Conservation (phyloP, 1,140 invertebrate genomes). For the Brachionus asplanchnoidis region DNA sequence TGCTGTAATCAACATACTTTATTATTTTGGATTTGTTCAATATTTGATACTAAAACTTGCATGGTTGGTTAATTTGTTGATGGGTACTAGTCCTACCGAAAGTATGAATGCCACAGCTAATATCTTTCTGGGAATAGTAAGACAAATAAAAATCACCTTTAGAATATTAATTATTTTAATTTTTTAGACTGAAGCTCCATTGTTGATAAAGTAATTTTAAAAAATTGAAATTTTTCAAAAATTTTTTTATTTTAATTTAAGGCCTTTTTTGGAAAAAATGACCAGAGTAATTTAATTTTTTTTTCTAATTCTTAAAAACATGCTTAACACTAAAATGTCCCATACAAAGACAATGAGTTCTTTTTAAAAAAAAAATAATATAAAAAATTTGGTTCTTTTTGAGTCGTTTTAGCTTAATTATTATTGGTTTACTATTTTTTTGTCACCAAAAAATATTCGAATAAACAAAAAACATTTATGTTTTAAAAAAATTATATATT, state of each 20-base stretch:
- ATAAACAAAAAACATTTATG: no score
- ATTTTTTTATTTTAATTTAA: not conserved
- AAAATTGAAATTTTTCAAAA: no score
- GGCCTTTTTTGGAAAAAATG: slow-evolving; percentile 40
- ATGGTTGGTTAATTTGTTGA: slow-evolving; percentile 46
- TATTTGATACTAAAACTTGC: slow-evolving; percentile 73
- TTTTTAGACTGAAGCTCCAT: slow-evolving; percentile 31
- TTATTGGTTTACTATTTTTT: no score
- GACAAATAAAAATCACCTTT: no score
- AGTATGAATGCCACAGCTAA: slow-evolving; percentile 51
- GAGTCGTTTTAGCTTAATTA: no score
- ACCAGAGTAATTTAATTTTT: slow-evolving; percentile 11
- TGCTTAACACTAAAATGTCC: no score
- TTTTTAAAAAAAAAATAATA: no score
- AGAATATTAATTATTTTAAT: not conserved
- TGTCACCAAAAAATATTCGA: no score
- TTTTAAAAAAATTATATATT: no score
- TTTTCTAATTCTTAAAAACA: not conserved
- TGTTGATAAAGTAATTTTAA: slow-evolving; percentile 1
- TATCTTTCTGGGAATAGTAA: slow-evolving; percentile 52
- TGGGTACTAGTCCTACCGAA: slow-evolving; percentile 38
- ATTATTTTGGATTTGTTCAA: slow-evolving; percentile 81
- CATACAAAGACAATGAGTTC: no score
- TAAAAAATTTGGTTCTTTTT: no score
- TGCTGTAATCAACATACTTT: slow-evolving; percentile 77